These are phyloP conservation scores for Pachyrhynchus sulphureomaculatus DNA, from an alignment of 1,140 invertebrate species.

Conservation along the genomic window DNA sequence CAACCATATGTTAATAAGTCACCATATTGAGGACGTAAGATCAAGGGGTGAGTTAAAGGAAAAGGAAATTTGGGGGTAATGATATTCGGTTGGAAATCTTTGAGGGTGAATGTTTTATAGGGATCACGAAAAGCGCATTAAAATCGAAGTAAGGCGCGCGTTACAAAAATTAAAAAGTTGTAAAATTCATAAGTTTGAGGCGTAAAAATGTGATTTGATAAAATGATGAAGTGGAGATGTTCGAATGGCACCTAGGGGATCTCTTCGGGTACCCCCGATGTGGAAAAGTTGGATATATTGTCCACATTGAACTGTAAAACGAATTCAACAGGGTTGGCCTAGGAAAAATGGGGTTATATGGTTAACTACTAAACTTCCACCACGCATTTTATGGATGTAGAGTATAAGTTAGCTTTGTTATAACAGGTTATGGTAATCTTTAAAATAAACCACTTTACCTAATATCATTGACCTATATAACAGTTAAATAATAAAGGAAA, in stretches of 20 bases:
- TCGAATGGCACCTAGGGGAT: slow-evolving; percentile 29
- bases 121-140: slow-evolving; percentile 27
- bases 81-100: slow-evolving; percentile 6
- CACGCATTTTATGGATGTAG: background rate
- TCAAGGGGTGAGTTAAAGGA: background rate
- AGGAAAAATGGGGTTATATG: background rate
- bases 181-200: slow-evolving; percentile 36
- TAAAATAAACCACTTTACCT: too few relatives aligned
- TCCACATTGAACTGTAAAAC: slow-evolving; percentile 17
- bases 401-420: background rate
- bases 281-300: slow-evolving; percentile 12
- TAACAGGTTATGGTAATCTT: too few relatives aligned
- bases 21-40: background rate
- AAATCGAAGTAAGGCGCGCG: slow-evolving; percentile 12
- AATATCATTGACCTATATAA: too few relatives aligned
- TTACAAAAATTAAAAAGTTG: slow-evolving; percentile 33
- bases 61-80: slow-evolving; percentile 4
- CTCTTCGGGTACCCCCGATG: slow-evolving; percentile 10
- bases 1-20: background rate
- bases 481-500: too few relatives aligned
- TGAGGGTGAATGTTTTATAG: slow-evolving; percentile 19
- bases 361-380: background rate
- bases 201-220: slow-evolving; percentile 35
- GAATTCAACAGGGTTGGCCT: background rate
- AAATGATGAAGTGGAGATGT: slow-evolving; percentile 26